phyloP scores from a whole-genome alignment of 2,797 vertebrate genomes.

The Girardinus metallicus region DNA sequence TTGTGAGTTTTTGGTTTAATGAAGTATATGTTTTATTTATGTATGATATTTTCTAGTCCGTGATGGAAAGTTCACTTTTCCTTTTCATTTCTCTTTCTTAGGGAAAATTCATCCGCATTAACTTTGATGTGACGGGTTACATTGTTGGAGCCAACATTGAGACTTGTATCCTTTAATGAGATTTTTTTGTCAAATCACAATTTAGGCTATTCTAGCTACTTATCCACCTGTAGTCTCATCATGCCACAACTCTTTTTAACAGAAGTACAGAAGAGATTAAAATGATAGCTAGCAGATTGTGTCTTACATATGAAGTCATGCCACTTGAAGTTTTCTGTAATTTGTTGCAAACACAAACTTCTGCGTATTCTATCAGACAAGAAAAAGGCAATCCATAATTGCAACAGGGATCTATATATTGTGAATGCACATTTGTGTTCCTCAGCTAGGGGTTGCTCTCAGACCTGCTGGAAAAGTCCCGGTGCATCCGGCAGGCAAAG shows the following conservation, averaged over 20 bases:
- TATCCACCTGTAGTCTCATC: background rate
- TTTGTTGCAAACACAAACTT: background rate
- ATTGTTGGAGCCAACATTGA: constrained; percentile 98
- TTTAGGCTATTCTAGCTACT: background rate
- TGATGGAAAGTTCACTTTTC: background rate
- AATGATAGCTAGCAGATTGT: background rate
- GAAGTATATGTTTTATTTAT: background rate
- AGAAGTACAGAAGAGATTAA: background rate
- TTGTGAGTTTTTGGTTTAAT: constrained; percentile 83
- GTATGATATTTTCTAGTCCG: background rate
- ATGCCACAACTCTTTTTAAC: background rate
- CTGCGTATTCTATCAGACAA: background rate
- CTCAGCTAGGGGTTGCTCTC: constrained; percentile 64
- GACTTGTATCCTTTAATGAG: constrained; percentile 91
- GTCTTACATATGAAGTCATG: background rate
- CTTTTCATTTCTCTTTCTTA: constrained; percentile 58
- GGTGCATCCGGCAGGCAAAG: constrained; percentile 93
- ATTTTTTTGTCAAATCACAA: background rate
- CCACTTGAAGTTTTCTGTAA: background rate
- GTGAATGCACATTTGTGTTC: constrained; percentile 25
- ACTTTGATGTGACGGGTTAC: constrained; percentile 97
- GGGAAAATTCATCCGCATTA: constrained; percentile 99
- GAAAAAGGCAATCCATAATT: background rate
- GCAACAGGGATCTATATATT: background rate
- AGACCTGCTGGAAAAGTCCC: constrained; percentile 98